Evolutionary conservation across 2,888 invertebrate genomes (phyloP).

Genomic region (Odontothrips loti): DNA sequence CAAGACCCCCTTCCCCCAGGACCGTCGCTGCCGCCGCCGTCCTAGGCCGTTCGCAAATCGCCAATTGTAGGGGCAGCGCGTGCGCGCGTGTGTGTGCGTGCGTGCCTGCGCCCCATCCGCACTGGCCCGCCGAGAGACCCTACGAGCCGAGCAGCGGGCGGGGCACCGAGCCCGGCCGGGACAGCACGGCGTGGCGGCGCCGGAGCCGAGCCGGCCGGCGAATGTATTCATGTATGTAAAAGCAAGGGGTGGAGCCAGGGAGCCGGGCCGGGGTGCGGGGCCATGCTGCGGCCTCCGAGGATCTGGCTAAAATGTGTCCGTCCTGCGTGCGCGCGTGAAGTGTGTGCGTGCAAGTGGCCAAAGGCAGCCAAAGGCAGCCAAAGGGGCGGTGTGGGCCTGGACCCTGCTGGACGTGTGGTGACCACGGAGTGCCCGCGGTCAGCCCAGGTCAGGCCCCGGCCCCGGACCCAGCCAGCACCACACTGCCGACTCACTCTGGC

Average conservation of each 20-base stretch:
- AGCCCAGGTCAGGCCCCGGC: no score
- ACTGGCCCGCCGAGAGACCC: neutral
- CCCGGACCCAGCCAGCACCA: neutral
- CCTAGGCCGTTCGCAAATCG: constrained; percentile 8
- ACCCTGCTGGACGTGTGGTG: neutral
- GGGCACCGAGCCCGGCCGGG: no score
- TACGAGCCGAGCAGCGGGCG: neutral
- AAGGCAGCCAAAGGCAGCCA: no score
- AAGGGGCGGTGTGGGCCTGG: neutral
- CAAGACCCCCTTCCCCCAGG: neutral
- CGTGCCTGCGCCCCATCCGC: neutral
- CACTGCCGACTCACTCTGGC: neutral
- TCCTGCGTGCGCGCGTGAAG: neutral
- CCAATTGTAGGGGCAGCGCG: neutral
- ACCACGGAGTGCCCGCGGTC: no score
- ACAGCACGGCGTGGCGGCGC: neutral
- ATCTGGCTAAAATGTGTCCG: neutral
- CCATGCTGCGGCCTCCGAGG: neutral
- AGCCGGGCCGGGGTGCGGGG: neutral
- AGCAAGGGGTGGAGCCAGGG: neutral
- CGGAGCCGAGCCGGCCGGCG: neutral
- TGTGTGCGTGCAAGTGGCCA: neutral
- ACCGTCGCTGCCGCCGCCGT: neutral
- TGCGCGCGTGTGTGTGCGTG: neutral
- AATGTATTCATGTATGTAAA: constrained; percentile 27